Conservation (phyloP, 2,113 vertebrate genomes). For the Bujurquina vittata region DNA sequence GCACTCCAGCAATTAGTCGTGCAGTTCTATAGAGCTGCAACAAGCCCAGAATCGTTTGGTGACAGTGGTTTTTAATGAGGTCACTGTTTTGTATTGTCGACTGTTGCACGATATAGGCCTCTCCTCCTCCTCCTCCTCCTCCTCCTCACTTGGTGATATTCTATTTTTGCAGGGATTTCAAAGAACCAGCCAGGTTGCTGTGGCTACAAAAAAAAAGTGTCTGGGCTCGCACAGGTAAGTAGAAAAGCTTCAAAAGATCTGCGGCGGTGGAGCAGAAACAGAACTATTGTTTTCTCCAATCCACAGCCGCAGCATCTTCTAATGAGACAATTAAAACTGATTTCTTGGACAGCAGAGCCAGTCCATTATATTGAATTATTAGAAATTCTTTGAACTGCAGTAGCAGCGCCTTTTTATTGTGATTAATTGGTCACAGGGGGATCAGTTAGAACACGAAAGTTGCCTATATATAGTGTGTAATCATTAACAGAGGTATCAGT, state of each 20-base stretch:
- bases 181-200: constrained; percentile 67
- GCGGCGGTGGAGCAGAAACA: constrained; percentile 44
- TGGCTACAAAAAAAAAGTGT: constrained; percentile 63
- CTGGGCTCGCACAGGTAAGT: constrained; percentile 69
- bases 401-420: constrained; percentile 58
- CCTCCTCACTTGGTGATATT: constrained; percentile 14
- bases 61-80: constrained; percentile 67
- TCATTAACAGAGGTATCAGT: constrained; percentile 50
- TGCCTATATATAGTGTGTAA: constrained; percentile 61
- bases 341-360: constrained; percentile 71
- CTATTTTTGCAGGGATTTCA: constrained; percentile 74
- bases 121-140: not conserved
- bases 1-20: constrained; percentile 60
- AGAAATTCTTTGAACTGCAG: constrained; percentile 70
- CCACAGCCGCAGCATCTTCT: constrained; percentile 52
- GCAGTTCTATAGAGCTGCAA: constrained; percentile 42
- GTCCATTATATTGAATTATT: constrained; percentile 66
- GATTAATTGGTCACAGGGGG: constrained; percentile 77
- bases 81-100: constrained; percentile 51
- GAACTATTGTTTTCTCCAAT: constrained; percentile 64
- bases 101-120: constrained; percentile 38
- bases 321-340: constrained; percentile 79
- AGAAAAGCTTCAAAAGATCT: constrained; percentile 69
- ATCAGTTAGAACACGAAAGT: constrained; percentile 61
- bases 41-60: constrained; percentile 45